Base-by-base conservation (phyloP, 2,888 invertebrate species). In the Hydropsyche betteni region DNA sequence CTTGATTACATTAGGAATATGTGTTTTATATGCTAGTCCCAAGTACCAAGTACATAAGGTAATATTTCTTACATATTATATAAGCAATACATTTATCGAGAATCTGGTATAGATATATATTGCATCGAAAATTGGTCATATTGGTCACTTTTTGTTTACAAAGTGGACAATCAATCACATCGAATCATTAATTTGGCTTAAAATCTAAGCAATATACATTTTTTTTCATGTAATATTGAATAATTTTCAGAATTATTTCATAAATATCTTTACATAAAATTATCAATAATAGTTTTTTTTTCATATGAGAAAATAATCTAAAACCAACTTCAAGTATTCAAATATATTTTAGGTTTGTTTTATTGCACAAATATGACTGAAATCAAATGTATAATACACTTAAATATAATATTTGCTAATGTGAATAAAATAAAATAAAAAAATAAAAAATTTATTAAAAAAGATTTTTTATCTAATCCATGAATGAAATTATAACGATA, bases 141-240 rank as follows among this genome's bases (percentile, higher is more conserved):
- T 36, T 8, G 44, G 44, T 44, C 44, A 44, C 6, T 44, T 44
- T 10, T 44, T 44, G 44, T 44, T 8, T 8, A 44, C 6, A 44
- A 44, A 44, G 7, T 44, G 44, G 10, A 44, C 10, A 8, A 44
- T 44, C 7, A 44, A 44, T 44, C 44, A 44, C 6, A 44, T 44
- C 10, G 1, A 44, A 24, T 24, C 10, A 44, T 36, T 64, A 36
- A 24, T 64, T 64, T 55, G 14, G 12, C 12, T n/a, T 55, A 16
- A 10, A n/a, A n/a, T 16, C 55, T 55, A 55, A 55, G 12, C 5
- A 14, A 51, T 44, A 71, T 52, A 72, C 69, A 44, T 44, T 8
- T 0, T 61, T 55, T 74, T 76, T 76, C 33, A 69, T 50, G 74
- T 77, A 79, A 55, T 79, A 77, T 77, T 79, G 79, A 77, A 79